Base-by-base conservation (phyloP, 2,888 invertebrate species). In the Eupithecia tripunctaria region DNA sequence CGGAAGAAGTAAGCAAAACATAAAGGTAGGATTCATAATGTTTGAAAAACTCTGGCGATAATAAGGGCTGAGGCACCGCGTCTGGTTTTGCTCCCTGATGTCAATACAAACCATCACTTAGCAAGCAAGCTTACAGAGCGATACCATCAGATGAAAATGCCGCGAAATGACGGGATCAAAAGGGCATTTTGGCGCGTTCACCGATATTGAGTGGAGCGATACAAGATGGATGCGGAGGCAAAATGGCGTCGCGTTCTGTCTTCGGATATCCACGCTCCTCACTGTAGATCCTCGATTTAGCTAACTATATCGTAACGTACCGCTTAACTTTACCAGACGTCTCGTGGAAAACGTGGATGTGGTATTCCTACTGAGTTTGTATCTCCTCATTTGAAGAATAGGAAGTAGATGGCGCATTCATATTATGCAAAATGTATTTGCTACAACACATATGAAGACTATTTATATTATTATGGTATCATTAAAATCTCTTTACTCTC, bases 221-320 rank as follows among this genome's bases (percentile, higher is more conserved):
- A 70, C 76, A 67, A 74, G 79, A 82, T 74, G 78, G 73, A 80
- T 79, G 80, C 74, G 74, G 72, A 73, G 63, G 63, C 73, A 72
- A 77, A 73, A 78, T 74, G 75, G 78, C 78, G 75, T 76, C 70
- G 76, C 76, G 75, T 36, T 72, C 67, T 72, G 77, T 75, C 76
- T 64, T 73, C 78, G 72, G 71, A 71, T 76, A 77, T 75, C 78
- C 76, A 21, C 47, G 47, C n/a, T 2, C 66, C 36, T 68, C 80
- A 77, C 82, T 78, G 80, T 77, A 74, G 81, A 85, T 82, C 84
- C 84, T 80, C 82, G 83, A 82, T 84, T 87, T 86, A 86, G 84
- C 84, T 81, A 79, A 85, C 86, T 85, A 87, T 89, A 86, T 88
- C 82, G 80, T 82, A 82, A 78, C 86, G 83, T 80, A 78, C 82